A percentile compares a stretch with the other conserved stretches of the same genome.
Evolutionary conservation across 2,888 invertebrate species (phyloP).

Genomic region (Bedellia somnulentella): DNA sequence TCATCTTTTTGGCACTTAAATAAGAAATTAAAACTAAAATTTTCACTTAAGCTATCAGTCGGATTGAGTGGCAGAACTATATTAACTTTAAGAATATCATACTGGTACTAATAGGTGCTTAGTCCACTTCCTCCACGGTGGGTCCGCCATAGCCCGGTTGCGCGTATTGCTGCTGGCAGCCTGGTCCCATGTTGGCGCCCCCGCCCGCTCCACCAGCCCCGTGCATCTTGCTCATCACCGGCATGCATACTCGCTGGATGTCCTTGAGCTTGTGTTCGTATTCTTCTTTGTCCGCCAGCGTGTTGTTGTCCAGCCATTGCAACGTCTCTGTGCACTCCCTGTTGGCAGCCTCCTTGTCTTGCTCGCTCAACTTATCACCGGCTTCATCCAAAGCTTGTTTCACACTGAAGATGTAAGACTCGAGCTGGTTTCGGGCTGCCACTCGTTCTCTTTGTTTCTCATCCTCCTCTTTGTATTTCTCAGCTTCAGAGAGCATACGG

Average conservation of each 20-base stretch:
- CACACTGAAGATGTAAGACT: conserved; percentile 69
- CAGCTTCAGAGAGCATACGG: conserved; percentile 75
- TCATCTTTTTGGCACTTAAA: too few relatives aligned
- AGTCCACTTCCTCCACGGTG: conserved; percentile 33
- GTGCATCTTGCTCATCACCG: conserved; percentile 59
- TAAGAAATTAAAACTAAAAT: too few relatives aligned
- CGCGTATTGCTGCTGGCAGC: not conserved
- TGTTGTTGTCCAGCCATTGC: conserved; percentile 72
- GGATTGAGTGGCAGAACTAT: too few relatives aligned
- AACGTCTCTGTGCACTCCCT: conserved; percentile 62
- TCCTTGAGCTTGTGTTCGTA: conserved; percentile 64
- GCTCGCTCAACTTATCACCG: conserved; percentile 60
- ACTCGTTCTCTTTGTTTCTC: conserved; percentile 69
- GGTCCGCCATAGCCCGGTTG: conserved; percentile 15
- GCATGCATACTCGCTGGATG: conserved; percentile 58
- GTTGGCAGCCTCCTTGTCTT: conserved; percentile 64
- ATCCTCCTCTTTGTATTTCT: conserved; percentile 73
- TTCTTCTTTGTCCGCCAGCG: conserved; percentile 65
- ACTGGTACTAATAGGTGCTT: too few relatives aligned
- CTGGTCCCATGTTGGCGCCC: not conserved
- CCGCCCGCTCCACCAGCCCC: conserved; percentile 33
- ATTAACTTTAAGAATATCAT: too few relatives aligned
- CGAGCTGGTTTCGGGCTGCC: conserved; percentile 70
- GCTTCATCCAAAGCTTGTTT: conserved; percentile 69
- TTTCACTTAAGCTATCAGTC: too few relatives aligned